Conservation (phyloP, 1,140 invertebrate genomes). For the Drosophila quadrilineata region DNA sequence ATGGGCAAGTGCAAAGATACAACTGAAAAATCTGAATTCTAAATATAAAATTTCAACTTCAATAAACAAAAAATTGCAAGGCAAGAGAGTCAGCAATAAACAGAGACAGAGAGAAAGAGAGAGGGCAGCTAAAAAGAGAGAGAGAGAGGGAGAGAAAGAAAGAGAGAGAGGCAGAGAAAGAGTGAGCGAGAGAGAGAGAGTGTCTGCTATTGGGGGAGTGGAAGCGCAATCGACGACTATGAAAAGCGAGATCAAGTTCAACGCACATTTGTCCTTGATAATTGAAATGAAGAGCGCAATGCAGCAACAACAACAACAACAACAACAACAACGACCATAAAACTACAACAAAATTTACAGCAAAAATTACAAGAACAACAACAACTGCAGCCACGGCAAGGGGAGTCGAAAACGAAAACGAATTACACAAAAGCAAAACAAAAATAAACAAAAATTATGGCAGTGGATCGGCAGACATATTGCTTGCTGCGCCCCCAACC, state of each 20-base stretch:
- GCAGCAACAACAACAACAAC: background rate
- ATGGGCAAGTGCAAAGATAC: constrained; percentile 25
- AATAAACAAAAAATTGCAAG: constrained; percentile 54
- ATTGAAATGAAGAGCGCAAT: constrained; percentile 54
- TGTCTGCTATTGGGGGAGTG: background rate
- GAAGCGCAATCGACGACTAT: constrained; percentile 44
- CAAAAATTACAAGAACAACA: background rate
- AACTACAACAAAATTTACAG: too few relatives aligned
- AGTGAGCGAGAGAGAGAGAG: background rate
- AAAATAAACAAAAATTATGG: constrained; percentile 74
- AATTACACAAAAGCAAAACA: constrained; percentile 44
- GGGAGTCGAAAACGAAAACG: background rate
- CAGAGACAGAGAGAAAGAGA: background rate
- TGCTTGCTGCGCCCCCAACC: constrained; percentile 39
- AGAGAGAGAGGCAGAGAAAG: background rate
- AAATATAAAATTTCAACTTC: constrained; percentile 61
- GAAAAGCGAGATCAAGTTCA: constrained; percentile 78
- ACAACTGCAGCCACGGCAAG: background rate
- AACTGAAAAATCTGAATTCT: constrained; percentile 61
- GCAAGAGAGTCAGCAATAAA: background rate
- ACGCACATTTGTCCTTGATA: constrained; percentile 79
- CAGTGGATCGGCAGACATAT: constrained; percentile 77
- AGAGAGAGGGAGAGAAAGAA: constrained; percentile 6
- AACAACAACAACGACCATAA: background rate
- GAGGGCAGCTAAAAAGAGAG: background rate